Conservation (phyloP, 2,797 vertebrate genomes). For the Xenops minutus region DNA sequence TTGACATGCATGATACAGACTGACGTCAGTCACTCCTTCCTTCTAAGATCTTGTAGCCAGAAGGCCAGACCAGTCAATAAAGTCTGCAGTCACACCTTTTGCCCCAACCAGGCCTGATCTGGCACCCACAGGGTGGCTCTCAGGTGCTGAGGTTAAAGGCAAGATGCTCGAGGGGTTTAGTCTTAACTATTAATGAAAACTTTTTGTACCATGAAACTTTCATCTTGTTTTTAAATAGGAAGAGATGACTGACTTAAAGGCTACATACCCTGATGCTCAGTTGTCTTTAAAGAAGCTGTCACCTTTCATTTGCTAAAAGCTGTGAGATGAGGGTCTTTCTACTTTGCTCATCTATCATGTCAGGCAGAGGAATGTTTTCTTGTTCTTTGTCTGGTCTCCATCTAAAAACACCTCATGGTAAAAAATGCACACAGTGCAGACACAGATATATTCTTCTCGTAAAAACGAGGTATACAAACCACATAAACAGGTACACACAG, state of each 20-base stretch:
- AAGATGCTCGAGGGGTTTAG: neutral
- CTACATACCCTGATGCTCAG: accelerated
- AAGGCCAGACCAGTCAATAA: accelerated
- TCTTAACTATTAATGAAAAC: neutral
- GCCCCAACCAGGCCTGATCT: accelerated
- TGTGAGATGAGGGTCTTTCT: neutral
- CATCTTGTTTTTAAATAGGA: neutral
- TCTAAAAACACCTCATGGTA: neutral
- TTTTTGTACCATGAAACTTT: neutral
- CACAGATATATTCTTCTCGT: accelerated
- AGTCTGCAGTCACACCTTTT: neutral
- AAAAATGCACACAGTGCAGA: neutral
- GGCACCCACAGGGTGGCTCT: neutral
- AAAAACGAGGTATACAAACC: neutral
- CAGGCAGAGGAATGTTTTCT: neutral
- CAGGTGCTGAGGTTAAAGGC: neutral
- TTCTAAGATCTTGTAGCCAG: neutral
- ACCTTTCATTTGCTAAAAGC: neutral
- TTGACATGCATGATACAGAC: neutral
- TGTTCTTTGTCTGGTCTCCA: neutral
- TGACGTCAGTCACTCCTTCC: neutral
- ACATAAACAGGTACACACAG: neutral
- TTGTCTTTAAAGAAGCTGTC: neutral
- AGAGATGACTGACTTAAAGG: neutral
- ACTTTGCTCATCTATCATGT: neutral